Conservation (phyloP, 2,113 vertebrate genomes). For the Catharus bicknelli region DNA sequence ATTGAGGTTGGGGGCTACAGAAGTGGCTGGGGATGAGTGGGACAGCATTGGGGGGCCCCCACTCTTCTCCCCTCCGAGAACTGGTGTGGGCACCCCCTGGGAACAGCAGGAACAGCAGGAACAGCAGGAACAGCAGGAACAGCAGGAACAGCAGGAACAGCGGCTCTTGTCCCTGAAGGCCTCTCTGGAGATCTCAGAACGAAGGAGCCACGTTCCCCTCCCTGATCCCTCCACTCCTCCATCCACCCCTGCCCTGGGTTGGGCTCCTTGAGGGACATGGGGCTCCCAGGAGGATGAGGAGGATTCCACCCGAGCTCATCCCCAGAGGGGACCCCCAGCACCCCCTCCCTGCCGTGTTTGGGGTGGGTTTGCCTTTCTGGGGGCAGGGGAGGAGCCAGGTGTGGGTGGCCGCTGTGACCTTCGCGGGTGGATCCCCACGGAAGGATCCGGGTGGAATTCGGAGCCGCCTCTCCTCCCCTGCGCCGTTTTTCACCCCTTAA, state of each 20-base stretch:
- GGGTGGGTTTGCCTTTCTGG: background rate
- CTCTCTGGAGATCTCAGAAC: rapidly evolving
- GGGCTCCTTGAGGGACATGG: background rate
- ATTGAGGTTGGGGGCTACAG: background rate
- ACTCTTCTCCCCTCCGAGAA: background rate
- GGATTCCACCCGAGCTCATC: background rate
- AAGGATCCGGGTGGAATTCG: background rate
- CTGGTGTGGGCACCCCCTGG: background rate
- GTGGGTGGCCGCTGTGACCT: background rate
- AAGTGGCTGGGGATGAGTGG: background rate
- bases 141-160: too few species aligned
- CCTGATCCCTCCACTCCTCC: background rate
- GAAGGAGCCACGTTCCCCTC: rapidly evolving
- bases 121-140: too few species aligned
- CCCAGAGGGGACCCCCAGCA: rapidly evolving
- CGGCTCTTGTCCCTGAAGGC: background rate
- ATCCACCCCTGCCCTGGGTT: rapidly evolving
- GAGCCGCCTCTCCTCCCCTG: background rate
- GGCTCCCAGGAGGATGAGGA: background rate
- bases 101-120: too few species aligned
- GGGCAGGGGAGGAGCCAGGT: background rate
- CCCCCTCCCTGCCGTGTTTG: rapidly evolving
- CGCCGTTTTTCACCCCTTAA: conserved; percentile 26
- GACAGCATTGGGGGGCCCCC: rapidly evolving
- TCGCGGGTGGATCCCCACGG: background rate